Evolutionary conservation across 53 echinoderm and acorn worm species (phyloP).

Genomic region (Mesocentrotus franciscanus): DNA sequence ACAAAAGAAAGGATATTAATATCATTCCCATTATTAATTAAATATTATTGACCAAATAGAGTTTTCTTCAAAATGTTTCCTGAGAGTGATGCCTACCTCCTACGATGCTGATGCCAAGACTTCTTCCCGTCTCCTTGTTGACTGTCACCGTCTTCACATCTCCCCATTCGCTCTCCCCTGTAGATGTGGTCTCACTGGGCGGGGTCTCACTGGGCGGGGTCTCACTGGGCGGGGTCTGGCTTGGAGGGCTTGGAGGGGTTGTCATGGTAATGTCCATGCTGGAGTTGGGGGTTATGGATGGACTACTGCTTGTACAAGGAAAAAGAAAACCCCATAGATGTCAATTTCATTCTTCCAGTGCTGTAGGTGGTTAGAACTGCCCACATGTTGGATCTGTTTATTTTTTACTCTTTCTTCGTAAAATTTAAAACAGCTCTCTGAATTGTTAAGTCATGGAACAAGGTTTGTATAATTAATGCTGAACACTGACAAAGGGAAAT

Average conservation of each 20-base stretch:
- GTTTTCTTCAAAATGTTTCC: not conserved
- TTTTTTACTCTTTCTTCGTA: too few relatives aligned
- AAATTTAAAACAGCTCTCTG: too few relatives aligned
- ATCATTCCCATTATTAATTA: too few relatives aligned
- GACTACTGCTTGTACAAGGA: slow-evolving; percentile 1
- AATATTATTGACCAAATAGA: too few relatives aligned
- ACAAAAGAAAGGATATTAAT: too few relatives aligned
- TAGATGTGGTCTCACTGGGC: not conserved
- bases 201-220: not conserved
- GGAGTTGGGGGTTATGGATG: not conserved
- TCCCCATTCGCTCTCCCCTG: slow-evolving; percentile 70
- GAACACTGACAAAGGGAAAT: too few relatives aligned
- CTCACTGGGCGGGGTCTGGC: not conserved
- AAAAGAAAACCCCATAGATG: not conserved
- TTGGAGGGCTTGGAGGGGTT: slow-evolving; percentile 1
- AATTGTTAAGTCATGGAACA: too few relatives aligned
- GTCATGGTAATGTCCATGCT: slow-evolving; percentile 25
- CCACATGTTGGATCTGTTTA: not conserved
- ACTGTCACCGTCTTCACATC: slow-evolving; percentile 84
- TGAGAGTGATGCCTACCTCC: slow-evolving; percentile 72
- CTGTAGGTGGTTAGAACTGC: too few relatives aligned
- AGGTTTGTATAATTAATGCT: too few relatives aligned
- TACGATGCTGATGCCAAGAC: slow-evolving; percentile 95
- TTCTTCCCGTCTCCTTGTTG: slow-evolving; percentile 79
- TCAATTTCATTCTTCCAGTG: too few relatives aligned